phyloP scores from a whole-genome alignment of 2,797 vertebrate species.

The Sciaenops ocellatus region DNA sequence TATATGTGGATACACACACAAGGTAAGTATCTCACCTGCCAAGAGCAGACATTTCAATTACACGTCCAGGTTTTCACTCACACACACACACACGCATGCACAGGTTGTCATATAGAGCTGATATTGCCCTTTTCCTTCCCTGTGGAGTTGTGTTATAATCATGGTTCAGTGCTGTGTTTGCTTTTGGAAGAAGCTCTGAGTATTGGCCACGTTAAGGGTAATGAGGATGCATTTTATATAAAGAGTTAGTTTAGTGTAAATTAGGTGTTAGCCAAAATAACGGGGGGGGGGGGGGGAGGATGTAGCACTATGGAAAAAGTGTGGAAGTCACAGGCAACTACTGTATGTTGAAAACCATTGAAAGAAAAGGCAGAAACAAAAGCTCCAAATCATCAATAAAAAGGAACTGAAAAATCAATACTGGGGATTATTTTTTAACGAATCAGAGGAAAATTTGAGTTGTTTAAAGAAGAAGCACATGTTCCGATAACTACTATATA shows the following conservation, averaged over 20 bases:
- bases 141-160: neutral
- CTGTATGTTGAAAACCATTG: too few relatives aligned
- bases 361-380: neutral
- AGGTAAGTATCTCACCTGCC: conserved; percentile 17
- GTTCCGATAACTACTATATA: too few relatives aligned
- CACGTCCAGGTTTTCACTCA: conserved; percentile 13
- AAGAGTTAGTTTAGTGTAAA: too few relatives aligned
- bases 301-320: neutral
- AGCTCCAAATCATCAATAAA: neutral
- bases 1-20: conserved; percentile 16
- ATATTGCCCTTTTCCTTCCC: conserved; percentile 5
- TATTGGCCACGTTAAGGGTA: neutral
- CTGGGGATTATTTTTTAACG: neutral
- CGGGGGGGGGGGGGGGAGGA: too few relatives aligned
- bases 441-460: neutral
- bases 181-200: neutral
- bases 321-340: neutral
- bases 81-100: neutral
- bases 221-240: neutral
- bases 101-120: conserved; percentile 1
- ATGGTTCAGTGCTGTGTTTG: neutral
- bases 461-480: neutral
- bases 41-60: conserved; percentile 57
- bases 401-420: neutral
- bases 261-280: too few relatives aligned